A percentile compares a stretch with the other conserved stretches of the same genome.
phyloP scores from a whole-genome alignment of 2,888 invertebrate genomes.

The Chironomus tentans region DNA sequence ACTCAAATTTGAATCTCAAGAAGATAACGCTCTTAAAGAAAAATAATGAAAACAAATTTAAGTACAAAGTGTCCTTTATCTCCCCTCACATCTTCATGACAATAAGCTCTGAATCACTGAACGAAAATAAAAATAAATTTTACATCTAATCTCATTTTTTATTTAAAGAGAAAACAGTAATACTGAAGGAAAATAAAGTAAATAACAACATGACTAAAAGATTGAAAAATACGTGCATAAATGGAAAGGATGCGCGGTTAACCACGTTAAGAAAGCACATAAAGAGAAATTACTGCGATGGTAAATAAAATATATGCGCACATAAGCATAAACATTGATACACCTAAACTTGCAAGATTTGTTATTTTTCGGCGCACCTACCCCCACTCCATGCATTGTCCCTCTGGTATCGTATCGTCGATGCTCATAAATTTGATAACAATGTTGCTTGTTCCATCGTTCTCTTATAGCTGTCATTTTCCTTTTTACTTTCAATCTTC shows the following conservation, averaged over 20 bases:
- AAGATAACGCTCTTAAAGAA: too few relatives aligned
- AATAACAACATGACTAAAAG: too few relatives aligned
- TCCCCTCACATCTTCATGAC: too few relatives aligned
- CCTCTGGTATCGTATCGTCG: not conserved
- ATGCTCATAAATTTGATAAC: not conserved
- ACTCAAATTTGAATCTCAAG: too few relatives aligned
- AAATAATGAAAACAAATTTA: too few relatives aligned
- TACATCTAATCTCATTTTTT: not conserved
- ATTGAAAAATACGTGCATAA: not conserved
- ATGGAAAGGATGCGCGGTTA: not conserved
- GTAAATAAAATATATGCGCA: not conserved
- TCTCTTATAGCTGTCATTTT: not conserved
- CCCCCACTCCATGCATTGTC: not conserved
- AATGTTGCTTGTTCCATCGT: not conserved
- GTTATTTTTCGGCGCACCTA: not conserved
- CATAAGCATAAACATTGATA: not conserved
- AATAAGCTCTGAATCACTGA: too few relatives aligned
- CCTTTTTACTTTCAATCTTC: not conserved
- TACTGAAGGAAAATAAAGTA: too few relatives aligned
- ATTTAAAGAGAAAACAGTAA: not conserved
- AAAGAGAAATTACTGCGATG: too few relatives aligned
- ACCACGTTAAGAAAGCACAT: not conserved
- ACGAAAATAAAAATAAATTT: too few relatives aligned
- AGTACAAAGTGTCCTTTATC: too few relatives aligned
- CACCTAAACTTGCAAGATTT: not conserved